Base-by-base conservation (phyloP, 2,888 invertebrate species). In the Brachyptera risi region DNA sequence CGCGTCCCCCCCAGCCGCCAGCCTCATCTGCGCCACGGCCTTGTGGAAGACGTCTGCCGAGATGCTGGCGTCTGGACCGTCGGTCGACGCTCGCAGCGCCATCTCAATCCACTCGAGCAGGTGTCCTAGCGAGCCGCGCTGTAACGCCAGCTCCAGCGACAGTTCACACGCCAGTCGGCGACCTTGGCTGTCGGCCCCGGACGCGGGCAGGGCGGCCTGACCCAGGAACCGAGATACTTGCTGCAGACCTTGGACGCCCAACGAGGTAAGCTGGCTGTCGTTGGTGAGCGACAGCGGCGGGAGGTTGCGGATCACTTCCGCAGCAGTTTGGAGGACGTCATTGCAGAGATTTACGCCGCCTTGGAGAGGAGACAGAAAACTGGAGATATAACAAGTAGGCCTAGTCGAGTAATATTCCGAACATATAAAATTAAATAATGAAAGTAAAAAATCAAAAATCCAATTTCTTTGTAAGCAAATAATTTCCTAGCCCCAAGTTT, bases 91-190 rank as follows among this genome's bases (percentile, higher is more conserved):
- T 40, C 62, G 74, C 50, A 84, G 73, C 11, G 83, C 82, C 78
- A 83, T 78, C 63, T 82, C 80, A 50, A 84, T 79, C 84, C 84
- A 85, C 68, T 84, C 82, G 49, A 85, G 71, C 21, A 84, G 71
- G 69, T 80, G 80, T 42, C 81, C 72, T 19, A 84, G 73, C 11
- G 82, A 81, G 17, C 84, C 84, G 65, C 84, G 71, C 73, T 84
- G 84, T 27, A 82, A 71, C 13, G 82, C 80, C 40, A 85, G 68
- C 3, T 79, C 77, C 42, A 84, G 70, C 65, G 83, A 73, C 56
- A 84, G 72, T 72, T 84, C 83, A 24, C 74, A 73, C 1, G 78
- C 75, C 24, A 77, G 67, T n/a, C n/a, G n/a, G n/a, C n/a, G n/a
- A n/a, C n/a, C n/a, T n/a, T n/a, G n/a, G n/a, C n/a, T n/a, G n/a